A percentile compares a stretch with the other conserved stretches of the same genome.
Evolutionary conservation across 2,797 vertebrate species (phyloP).

Genomic region (Bradypodion ventrale): DNA sequence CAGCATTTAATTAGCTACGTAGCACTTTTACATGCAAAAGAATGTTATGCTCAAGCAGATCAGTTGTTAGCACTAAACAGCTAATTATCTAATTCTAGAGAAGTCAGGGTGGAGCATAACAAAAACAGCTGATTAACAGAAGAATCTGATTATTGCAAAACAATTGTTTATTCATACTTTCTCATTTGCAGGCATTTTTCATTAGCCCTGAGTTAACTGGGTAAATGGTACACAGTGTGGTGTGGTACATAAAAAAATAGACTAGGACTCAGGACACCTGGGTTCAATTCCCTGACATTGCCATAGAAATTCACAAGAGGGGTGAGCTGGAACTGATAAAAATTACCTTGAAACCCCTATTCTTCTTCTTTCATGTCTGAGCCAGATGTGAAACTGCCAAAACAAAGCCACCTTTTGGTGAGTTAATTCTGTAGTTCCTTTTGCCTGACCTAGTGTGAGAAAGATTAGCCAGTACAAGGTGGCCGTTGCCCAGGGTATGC

Average conservation of each 20-base stretch:
- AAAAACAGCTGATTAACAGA: constrained; percentile 37
- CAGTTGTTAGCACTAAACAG: constrained; percentile 44
- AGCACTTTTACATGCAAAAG: constrained; percentile 37
- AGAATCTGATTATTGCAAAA: constrained; percentile 34
- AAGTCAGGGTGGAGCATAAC: constrained; percentile 23
- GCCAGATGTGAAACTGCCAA: too few relatives aligned
- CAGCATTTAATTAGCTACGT: constrained; percentile 39
- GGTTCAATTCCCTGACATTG: too few relatives aligned
- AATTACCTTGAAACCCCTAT: background rate
- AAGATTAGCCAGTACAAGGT: too few relatives aligned
- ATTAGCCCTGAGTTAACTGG: background rate
- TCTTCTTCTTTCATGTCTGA: too few relatives aligned
- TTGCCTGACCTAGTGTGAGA: too few relatives aligned
- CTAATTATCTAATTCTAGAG: constrained; percentile 36
- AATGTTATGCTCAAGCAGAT: constrained; percentile 33
- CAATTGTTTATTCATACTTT: constrained; percentile 19
- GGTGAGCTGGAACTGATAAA: too few relatives aligned
- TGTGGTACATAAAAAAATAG: background rate
- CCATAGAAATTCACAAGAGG: too few relatives aligned
- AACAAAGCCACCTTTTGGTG: too few relatives aligned
- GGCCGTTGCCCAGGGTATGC: too few relatives aligned
- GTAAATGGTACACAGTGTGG: background rate
- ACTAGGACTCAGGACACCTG: too few relatives aligned
- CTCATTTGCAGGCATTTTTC: constrained; percentile 1
- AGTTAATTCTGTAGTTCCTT: too few relatives aligned